These are phyloP conservation scores for Anniella stebbinsi DNA, from an alignment of 2,797 vertebrate genomes.

Conservation along the genomic window DNA sequence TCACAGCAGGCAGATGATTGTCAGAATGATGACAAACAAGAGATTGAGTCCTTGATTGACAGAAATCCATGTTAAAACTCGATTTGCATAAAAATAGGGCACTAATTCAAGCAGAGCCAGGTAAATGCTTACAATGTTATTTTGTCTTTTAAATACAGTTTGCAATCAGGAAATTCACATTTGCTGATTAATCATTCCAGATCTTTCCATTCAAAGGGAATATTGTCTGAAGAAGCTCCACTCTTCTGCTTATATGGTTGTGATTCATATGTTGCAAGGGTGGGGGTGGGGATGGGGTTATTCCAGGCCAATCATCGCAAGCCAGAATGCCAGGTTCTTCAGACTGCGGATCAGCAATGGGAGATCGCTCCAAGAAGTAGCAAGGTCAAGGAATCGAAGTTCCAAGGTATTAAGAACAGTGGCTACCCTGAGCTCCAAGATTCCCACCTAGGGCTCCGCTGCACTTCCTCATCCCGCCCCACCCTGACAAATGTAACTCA, in stretches of 20 bases:
- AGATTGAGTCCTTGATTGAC: constrained; percentile 25
- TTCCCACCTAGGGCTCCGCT: no score
- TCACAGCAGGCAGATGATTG: not conserved
- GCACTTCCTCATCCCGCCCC: no score
- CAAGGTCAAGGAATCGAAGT: no score
- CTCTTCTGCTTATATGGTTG: not conserved
- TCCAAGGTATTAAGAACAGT: no score
- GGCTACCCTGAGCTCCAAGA: no score
- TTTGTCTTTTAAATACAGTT: constrained; percentile 46
- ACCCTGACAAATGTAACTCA: no score
- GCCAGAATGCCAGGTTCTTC: not conserved
- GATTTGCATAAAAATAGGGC: constrained; percentile 55
- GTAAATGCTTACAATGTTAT: constrained; percentile 34
- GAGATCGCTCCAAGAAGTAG: no score
- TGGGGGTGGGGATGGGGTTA: not conserved
- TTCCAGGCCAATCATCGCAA: not conserved
- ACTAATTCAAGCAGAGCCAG: constrained; percentile 40
- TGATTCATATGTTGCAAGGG: not conserved
- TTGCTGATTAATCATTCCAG: constrained; percentile 35
- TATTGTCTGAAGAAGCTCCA: not conserved
- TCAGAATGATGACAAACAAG: constrained; percentile 23
- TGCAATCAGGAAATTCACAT: constrained; percentile 49
- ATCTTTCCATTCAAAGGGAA: not conserved
- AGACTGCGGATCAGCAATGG: not conserved
- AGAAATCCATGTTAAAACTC: not conserved